Percentiles rank a stretch among this genome's conserved stretches.
Conservation (phyloP, 2,113 vertebrate species). For the Trematomus loennbergii region DNA sequence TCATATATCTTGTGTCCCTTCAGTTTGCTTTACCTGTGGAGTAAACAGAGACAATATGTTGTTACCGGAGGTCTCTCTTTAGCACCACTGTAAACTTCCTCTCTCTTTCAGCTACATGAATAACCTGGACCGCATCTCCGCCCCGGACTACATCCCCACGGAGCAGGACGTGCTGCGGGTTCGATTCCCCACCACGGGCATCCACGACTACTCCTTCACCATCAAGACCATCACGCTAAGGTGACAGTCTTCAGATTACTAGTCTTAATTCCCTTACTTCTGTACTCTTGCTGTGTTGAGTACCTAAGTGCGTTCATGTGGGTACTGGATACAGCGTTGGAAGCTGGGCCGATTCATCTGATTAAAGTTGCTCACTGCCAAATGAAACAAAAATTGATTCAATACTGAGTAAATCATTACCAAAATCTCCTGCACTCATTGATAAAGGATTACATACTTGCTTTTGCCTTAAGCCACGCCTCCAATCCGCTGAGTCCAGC, state of each 20-base stretch:
- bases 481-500: too few relatives aligned
- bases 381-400: too few relatives aligned
- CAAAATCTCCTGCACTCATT: too few relatives aligned
- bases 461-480: too few relatives aligned
- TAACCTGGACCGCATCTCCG: conserved; percentile 86
- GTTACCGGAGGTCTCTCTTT: neutral
- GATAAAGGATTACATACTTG: too few relatives aligned
- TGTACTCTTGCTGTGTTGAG: too few relatives aligned
- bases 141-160: conserved; percentile 85
- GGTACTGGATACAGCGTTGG: too few relatives aligned
- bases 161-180: conserved; percentile 91
- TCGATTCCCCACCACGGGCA: conserved; percentile 92
- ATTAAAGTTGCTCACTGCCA: too few relatives aligned
- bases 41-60: conserved; percentile 30
- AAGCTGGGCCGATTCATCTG: too few relatives aligned
- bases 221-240: conserved; percentile 89
- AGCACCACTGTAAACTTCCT: conserved; percentile 1
- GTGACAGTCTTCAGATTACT: conserved; percentile 69
- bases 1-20: conserved; percentile 19
- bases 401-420: too few relatives aligned
- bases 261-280: too few relatives aligned
- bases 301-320: too few relatives aligned
- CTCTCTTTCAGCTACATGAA: conserved; percentile 85
- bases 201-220: conserved; percentile 91
- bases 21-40: conserved; percentile 34